Conservation (phyloP, 2,113 vertebrate species). For the Channa maculata region DNA sequence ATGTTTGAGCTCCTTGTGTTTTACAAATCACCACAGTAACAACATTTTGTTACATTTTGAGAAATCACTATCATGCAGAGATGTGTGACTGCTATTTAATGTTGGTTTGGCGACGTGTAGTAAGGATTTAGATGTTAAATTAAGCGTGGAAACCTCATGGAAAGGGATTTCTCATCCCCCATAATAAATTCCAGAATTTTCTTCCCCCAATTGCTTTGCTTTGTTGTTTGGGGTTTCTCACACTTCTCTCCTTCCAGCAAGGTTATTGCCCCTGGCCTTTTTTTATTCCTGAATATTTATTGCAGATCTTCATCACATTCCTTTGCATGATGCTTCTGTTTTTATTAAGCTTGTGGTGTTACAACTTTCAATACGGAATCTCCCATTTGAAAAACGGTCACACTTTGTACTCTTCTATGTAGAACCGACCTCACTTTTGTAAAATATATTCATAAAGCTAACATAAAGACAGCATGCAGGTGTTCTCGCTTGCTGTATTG, state of each 20-base stretch:
- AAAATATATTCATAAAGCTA: too few relatives aligned
- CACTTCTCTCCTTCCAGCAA: background rate
- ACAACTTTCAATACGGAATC: background rate
- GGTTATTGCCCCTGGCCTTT: background rate
- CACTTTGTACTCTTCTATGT: background rate
- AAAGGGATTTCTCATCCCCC: background rate
- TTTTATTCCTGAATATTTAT: background rate
- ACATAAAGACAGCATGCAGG: too few relatives aligned
- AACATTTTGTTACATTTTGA: constrained; percentile 4
- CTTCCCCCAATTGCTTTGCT: background rate
- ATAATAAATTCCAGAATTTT: background rate
- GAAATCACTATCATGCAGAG: background rate
- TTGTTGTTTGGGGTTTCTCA: constrained; percentile 5
- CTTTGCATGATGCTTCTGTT: background rate
- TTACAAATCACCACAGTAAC: constrained; percentile 7
- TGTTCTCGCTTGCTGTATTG: background rate
- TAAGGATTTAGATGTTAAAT: background rate
- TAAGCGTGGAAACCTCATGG: constrained; percentile 2
- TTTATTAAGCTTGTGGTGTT: background rate
- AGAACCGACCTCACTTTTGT: background rate
- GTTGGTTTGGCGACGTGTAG: constrained; percentile 21
- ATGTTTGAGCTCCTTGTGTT: background rate
- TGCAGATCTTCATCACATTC: background rate
- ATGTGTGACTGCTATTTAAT: constrained; percentile 1
- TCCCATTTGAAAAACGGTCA: background rate